These are phyloP conservation scores for Lasioglossum calceatum DNA, from an alignment of 2,888 invertebrate genomes.

Conservation along the genomic window DNA sequence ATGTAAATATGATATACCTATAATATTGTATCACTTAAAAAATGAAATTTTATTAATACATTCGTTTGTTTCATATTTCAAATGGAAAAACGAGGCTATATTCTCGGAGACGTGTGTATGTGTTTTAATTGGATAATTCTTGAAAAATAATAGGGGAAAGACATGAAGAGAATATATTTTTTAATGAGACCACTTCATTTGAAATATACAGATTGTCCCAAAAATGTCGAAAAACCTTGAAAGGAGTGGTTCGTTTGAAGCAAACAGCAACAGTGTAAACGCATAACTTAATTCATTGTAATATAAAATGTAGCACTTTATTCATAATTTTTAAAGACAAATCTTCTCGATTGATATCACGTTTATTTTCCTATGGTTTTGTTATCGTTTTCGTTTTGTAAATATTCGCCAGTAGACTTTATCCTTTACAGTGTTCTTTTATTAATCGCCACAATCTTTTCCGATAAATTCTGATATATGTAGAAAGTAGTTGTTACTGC, in stretches of 20 bases:
- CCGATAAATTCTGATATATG: background rate
- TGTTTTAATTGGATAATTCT: conserved; percentile 14
- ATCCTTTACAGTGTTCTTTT: background rate
- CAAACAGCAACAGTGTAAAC: no score
- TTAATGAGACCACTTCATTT: conserved; percentile 7
- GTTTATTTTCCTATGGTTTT: background rate
- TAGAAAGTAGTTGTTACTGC: background rate
- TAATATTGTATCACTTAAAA: conserved; percentile 31
- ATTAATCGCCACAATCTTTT: background rate
- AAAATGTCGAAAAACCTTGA: no score
- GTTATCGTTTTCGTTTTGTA: background rate
- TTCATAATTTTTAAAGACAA: background rate
- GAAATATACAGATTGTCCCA: no score
- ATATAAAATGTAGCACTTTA: background rate
- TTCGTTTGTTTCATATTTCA: conserved; percentile 27
- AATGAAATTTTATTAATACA: conserved; percentile 54
- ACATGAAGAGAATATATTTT: conserved; percentile 3
- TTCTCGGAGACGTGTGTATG: background rate
- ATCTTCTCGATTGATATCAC: background rate
- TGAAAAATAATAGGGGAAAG: background rate
- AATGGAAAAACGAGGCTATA: background rate
- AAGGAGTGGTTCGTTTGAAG: no score
- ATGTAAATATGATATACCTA: conserved; percentile 44
- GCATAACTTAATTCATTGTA: no score
- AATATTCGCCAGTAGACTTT: background rate